Conservation (phyloP, 2,888 invertebrate genomes). For the Sicus ferrugineus region DNA sequence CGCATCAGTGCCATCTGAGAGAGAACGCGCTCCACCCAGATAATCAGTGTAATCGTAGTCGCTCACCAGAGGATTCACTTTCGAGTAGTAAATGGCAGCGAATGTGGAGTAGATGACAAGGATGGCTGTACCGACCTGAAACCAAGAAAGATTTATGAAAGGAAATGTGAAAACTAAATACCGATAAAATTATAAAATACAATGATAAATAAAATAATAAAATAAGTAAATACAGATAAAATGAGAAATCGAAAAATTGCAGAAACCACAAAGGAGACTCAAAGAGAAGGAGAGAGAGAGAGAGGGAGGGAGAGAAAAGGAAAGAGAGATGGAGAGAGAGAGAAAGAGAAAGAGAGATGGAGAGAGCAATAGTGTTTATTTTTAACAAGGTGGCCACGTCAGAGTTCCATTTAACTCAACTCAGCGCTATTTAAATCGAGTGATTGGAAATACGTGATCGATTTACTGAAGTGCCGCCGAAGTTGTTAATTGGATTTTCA, state of each 20-base stretch:
- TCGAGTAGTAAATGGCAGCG: slow-evolving; percentile 87
- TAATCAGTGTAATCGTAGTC: slow-evolving; percentile 81
- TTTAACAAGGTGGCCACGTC: not conserved
- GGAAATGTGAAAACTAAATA: slow-evolving; percentile 7
- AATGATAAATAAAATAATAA: not conserved
- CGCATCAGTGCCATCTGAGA: slow-evolving; percentile 64
- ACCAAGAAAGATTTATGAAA: slow-evolving; percentile 7
- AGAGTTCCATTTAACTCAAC: no score
- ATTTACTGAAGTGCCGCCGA: not conserved
- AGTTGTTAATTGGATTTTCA: not conserved
- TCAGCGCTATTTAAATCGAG: no score
- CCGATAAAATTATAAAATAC: slow-evolving; percentile 23
- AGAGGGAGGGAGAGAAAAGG: not conserved
- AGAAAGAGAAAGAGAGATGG: not conserved
- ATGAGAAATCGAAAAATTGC: not conserved
- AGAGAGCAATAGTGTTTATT: not conserved
- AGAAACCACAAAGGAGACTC: not conserved
- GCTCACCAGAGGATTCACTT: slow-evolving; percentile 82
- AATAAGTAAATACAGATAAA: not conserved
- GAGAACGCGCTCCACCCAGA: slow-evolving; percentile 72
- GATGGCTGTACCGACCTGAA: slow-evolving; percentile 81
- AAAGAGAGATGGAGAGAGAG: not conserved
- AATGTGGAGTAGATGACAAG: slow-evolving; percentile 84
- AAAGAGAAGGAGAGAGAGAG: not conserved
- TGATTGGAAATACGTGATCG: not conserved